phyloP scores from a whole-genome alignment of 2,113 vertebrate species.

The Engraulis encrasicolus region DNA sequence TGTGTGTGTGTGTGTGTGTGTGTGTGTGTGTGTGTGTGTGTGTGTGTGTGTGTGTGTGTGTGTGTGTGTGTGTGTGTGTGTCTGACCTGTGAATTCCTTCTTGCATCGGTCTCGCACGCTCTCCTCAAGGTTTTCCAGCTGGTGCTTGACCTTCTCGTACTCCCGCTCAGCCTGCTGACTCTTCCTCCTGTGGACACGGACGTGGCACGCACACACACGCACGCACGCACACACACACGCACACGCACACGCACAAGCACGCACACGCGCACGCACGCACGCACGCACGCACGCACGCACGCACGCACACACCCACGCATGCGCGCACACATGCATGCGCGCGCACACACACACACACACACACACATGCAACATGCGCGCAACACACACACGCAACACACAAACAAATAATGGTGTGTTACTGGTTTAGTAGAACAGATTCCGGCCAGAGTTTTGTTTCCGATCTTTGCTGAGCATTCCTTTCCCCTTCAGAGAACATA shows the following conservation, averaged over 20 bases:
- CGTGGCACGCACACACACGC: constrained; percentile 18
- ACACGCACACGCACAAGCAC: constrained; percentile 27
- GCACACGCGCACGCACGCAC: background rate
- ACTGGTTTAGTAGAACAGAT: background rate
- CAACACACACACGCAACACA: constrained; percentile 16
- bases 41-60: no score
- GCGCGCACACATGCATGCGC: background rate
- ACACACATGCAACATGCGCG: no score
- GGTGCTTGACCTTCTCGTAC: constrained; percentile 95
- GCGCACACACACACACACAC: constrained; percentile 6
- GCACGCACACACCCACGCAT: background rate
- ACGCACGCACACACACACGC: background rate
- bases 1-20: no score
- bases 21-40: no score
- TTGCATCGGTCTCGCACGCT: constrained; percentile 97
- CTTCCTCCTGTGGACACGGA: constrained; percentile 81
- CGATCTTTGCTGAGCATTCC: background rate
- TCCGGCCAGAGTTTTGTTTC: background rate
- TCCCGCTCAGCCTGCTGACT: constrained; percentile 95
- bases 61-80: background rate
- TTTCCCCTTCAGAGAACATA: background rate
- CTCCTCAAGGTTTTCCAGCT: constrained; percentile 94
- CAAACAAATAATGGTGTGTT: background rate
- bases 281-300: no score
- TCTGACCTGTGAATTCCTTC: constrained; percentile 81